Evolutionary conservation across 2,113 vertebrate genomes (phyloP).

Genomic region (Piprites chloris): DNA sequence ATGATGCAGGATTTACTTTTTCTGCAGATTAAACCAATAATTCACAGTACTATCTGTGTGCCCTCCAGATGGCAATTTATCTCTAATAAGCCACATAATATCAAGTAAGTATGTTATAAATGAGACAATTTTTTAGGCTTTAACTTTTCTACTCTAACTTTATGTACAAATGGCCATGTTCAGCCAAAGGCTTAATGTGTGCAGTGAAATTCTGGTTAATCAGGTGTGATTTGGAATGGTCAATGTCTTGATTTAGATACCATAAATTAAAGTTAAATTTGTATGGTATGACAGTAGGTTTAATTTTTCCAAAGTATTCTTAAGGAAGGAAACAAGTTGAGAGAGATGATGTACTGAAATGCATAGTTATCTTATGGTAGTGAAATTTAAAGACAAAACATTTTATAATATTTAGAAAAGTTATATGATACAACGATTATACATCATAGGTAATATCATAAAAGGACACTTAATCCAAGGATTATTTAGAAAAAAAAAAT

Average conservation of each 20-base stretch:
- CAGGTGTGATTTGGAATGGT: background rate
- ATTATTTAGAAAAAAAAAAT: background rate
- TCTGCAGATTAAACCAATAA: conserved; percentile 78
- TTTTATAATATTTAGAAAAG: background rate
- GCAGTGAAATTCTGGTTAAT: background rate
- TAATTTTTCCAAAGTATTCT: background rate
- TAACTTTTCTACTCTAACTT: background rate
- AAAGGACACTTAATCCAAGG: background rate
- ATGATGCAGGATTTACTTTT: conserved; percentile 1
- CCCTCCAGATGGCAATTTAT: conserved; percentile 77
- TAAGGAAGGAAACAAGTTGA: background rate
- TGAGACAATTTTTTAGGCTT: background rate
- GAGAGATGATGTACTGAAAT: background rate
- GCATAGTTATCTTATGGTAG: background rate
- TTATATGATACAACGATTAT: background rate
- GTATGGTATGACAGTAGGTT: background rate
- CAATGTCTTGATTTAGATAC: background rate
- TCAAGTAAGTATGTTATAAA: conserved; percentile 70
- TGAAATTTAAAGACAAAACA: background rate
- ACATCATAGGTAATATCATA: background rate
- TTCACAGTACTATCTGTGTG: conserved; percentile 74
- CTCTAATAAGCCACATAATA: conserved; percentile 65
- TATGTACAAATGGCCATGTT: background rate
- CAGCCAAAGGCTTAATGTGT: background rate
- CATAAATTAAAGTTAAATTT: background rate